Conservation (phyloP, 2,888 invertebrate species). For the Drosophila anomalata region DNA sequence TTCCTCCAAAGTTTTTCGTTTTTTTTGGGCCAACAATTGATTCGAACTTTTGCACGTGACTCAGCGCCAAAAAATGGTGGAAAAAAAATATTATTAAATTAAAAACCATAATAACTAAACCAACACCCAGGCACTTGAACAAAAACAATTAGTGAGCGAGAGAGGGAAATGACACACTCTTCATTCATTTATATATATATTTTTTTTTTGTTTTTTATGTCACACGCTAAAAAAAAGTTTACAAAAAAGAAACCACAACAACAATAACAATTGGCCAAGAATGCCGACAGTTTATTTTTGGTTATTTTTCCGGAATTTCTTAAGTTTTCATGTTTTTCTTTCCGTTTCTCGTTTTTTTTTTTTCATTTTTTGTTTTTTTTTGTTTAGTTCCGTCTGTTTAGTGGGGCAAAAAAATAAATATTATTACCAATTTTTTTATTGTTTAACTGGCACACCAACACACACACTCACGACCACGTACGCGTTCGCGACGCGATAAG, state of each 20-base stretch:
- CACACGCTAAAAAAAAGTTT: conserved; percentile 30
- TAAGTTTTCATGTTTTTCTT: not conserved
- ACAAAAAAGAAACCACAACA: conserved; percentile 9
- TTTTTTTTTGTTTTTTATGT: conserved; percentile 12
- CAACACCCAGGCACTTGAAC: conserved; percentile 10
- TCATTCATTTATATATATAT: not conserved
- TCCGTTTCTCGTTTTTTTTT: not conserved
- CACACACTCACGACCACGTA: conserved; percentile 25
- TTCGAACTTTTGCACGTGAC: conserved; percentile 50
- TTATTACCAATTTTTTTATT: conserved; percentile 60
- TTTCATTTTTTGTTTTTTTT: not conserved
- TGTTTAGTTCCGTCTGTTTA: no score
- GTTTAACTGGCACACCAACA: conserved; percentile 48
- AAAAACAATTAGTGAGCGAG: conserved; percentile 21
- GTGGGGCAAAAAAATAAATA: conserved; percentile 1
- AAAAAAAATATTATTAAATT: conserved; percentile 5
- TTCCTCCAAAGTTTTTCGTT: not conserved
- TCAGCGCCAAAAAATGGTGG: conserved; percentile 29
- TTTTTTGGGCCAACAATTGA: conserved; percentile 12
- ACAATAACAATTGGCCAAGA: conserved; percentile 13
- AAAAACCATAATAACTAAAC: conserved; percentile 1
- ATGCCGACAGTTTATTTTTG: conserved; percentile 42
- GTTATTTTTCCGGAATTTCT: conserved; percentile 18
- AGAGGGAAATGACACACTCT: conserved; percentile 11
- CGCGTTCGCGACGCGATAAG: conserved; percentile 39